phyloP scores from a whole-genome alignment of 2,797 vertebrate species.

The Selene dorsalis region DNA sequence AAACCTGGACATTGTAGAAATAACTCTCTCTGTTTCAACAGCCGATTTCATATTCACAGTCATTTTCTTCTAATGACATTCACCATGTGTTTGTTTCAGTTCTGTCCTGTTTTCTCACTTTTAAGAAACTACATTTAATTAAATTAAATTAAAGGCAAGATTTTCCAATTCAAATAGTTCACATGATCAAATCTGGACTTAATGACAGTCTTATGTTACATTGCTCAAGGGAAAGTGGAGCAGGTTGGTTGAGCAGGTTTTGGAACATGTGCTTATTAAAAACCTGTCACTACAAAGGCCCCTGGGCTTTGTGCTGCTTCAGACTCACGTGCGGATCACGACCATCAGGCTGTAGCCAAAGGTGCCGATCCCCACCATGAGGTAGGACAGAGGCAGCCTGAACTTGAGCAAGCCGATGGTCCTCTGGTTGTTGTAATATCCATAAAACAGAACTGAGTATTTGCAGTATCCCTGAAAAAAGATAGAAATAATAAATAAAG shows the following conservation, averaged over 20 bases:
- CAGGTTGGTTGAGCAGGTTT: neutral
- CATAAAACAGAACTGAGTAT: constrained; percentile 96
- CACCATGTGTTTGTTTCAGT: neutral
- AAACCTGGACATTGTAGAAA: neutral
- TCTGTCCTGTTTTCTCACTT: neutral
- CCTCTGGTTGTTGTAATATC: constrained; percentile 95
- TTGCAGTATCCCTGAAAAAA: constrained; percentile 93
- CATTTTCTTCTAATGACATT: neutral
- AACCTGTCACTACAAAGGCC: neutral
- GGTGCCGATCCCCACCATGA: constrained; percentile 95
- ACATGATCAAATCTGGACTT: neutral
- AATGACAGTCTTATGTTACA: neutral
- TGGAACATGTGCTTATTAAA: neutral
- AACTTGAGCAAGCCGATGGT: constrained; percentile 95
- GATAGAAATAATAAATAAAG: constrained; percentile 1
- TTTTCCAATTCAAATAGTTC: no score
- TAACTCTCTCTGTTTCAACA: neutral
- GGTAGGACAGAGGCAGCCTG: constrained; percentile 95
- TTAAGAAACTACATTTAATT: neutral
- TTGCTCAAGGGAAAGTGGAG: neutral
- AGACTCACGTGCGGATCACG: constrained; percentile 97
- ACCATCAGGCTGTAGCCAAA: constrained; percentile 98
- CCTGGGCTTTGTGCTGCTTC: neutral
- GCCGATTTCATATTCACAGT: no score
- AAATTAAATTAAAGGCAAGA: neutral